These are phyloP conservation scores for Leptothorax acervorum DNA, from an alignment of 2,888 invertebrate species.

Conservation along the genomic window DNA sequence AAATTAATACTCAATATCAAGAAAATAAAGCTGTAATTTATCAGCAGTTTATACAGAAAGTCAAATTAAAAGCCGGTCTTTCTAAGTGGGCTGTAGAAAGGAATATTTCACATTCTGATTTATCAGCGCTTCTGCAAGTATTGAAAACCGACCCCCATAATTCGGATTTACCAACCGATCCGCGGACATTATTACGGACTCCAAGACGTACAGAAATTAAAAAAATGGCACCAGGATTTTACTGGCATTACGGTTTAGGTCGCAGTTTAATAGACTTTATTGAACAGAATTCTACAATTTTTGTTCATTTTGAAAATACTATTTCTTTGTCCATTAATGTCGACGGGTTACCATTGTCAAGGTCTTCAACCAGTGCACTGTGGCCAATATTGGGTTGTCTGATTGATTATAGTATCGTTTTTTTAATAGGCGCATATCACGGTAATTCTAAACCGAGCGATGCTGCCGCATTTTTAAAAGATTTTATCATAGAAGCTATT, in stretches of 20 bases:
- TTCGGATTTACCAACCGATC: conserved; percentile 7
- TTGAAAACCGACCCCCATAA: background rate
- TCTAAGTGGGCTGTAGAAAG: background rate
- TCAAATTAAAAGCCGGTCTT: background rate
- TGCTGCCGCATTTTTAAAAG: conserved; percentile 8
- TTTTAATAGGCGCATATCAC: conserved; percentile 3
- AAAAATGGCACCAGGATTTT: background rate
- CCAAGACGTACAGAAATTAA: background rate
- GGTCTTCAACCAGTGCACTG: background rate
- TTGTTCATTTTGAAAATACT: conserved; percentile 1
- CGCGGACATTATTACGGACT: background rate
- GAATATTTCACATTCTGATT: background rate
- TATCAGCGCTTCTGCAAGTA: conserved; percentile 1
- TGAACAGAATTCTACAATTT: background rate
- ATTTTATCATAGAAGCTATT: background rate
- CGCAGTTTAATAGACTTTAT: background rate
- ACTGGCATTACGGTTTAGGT: conserved; percentile 4
- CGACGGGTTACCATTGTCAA: background rate
- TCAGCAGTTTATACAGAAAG: background rate
- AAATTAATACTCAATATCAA: background rate
- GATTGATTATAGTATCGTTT: background rate
- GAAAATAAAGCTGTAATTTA: background rate
- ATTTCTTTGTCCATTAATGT: conserved; percentile 6
- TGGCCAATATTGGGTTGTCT: conserved; percentile 3
- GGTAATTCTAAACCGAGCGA: background rate